Conservation (phyloP, 2,113 vertebrate genomes). For the Stegastes partitus region DNA sequence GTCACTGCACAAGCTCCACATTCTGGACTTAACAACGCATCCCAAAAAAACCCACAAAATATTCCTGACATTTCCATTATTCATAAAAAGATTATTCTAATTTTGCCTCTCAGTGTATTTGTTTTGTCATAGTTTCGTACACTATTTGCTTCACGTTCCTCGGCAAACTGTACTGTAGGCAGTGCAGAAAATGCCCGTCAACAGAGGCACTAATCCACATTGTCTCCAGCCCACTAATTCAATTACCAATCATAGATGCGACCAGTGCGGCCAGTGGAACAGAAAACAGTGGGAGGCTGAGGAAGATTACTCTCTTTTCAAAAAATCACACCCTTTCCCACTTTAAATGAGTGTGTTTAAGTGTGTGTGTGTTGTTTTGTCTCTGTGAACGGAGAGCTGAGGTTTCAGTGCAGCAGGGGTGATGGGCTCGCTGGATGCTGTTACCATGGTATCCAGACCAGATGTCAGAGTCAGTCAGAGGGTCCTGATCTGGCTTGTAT, state of each 20-base stretch:
- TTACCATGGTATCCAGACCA: constrained; percentile 46
- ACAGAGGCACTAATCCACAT: constrained; percentile 42
- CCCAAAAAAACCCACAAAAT: neutral
- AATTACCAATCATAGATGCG: constrained; percentile 56
- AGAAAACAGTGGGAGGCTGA: constrained; percentile 28
- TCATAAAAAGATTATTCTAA: neutral
- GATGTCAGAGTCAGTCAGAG: constrained; percentile 22
- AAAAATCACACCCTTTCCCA: constrained; percentile 44
- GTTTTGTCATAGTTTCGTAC: neutral
- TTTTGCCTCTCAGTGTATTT: neutral
- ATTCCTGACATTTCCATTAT: neutral
- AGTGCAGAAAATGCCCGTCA: constrained; percentile 10
- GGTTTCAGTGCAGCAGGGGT: neutral
- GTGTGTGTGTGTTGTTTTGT: constrained; percentile 23
- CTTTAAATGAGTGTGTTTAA: constrained; percentile 16
- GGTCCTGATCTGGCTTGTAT: constrained; percentile 9
- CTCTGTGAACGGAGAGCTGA: constrained; percentile 9
- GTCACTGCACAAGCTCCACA: neutral
- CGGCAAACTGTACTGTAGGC: neutral
- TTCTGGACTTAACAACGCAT: neutral
- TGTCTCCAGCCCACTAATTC: constrained; percentile 69
- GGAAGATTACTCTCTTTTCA: constrained; percentile 41
- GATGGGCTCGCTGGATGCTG: constrained; percentile 30
- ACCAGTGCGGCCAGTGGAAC: constrained; percentile 20
- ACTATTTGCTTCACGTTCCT: neutral